Evolutionary conservation across 1,140 invertebrate species (phyloP), one percentile per base, ranked within the genome.

Genomic region (Magallana gigas): DNA sequence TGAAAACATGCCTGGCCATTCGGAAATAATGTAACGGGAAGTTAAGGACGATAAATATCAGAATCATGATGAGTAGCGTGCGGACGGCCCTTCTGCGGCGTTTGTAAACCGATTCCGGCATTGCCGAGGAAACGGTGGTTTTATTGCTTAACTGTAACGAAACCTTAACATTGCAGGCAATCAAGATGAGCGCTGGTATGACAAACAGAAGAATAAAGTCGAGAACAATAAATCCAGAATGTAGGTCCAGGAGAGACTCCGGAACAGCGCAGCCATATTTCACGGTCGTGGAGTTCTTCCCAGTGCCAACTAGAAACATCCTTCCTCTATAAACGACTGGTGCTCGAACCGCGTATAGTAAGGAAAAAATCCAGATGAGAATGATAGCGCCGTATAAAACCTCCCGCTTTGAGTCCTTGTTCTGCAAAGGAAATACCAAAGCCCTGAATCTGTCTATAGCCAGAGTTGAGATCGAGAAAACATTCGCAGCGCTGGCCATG

Each of bases 401-500:
- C 12, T 16, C 29, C 8, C 14, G 16, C n/a, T 60, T 64, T 59
- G 23, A 29, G 11, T 58, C 14, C 56, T 36, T 64, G 23, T 56
- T 85, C 60, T 86, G 29, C 4, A 86, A 58, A 18, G 88, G 88
- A 29, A n/a, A 86, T 0, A 86, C 18, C 36, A 86, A 59, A 6
- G 87, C 87, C 0, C 87, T 83, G 29, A 88, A 85, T 59, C 87
- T 84, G 57, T 86, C 87, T 14, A 88, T n/a, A 18, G 87, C 84
- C 18, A 88, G 57, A 14, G 16, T 48, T 11, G 87, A 82, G n/a
- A 88, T 68, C 12, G 87, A 83, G n/a, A 88, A 71, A 16, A 84
- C 84, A 76, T 85, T 85, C 9, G 84, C 84, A 8, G 76, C 71
- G 36, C 56, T 76, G 0, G 82, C 48, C 14, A 64, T 57, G 48